Conservation (phyloP, 1,140 invertebrate species). For the Drosophila repleta region DNA sequence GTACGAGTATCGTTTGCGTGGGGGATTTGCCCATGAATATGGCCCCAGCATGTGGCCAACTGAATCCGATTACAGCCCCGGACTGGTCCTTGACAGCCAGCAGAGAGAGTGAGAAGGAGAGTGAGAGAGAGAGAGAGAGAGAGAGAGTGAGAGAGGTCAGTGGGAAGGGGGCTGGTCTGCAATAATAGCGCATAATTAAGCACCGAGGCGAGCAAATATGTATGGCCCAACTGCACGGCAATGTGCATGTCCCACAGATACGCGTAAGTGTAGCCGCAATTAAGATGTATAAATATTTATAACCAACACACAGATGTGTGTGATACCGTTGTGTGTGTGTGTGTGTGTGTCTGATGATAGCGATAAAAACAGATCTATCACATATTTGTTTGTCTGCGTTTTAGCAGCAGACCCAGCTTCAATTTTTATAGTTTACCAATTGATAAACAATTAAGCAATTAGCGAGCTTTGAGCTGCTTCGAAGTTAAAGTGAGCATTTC, state of each 20-base stretch:
- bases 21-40: constrained; percentile 1
- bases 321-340: neutral
- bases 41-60: constrained; percentile 29
- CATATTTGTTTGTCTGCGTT: neutral
- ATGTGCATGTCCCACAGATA: constrained; percentile 19
- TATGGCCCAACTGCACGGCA: constrained; percentile 16
- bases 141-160: too few relatives aligned
- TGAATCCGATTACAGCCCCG: constrained; percentile 27
- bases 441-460: constrained; percentile 1
- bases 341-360: neutral
- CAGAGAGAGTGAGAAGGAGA: neutral
- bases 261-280: constrained; percentile 10
- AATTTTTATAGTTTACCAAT: neutral
- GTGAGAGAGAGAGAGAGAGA: neutral
- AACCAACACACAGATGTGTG: neutral
- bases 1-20: constrained; percentile 29
- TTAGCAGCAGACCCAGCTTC: neutral
- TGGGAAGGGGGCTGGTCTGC: neutral
- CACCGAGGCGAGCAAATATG: neutral
- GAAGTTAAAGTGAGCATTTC: neutral
- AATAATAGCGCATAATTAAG: constrained; percentile 77
- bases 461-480: neutral
- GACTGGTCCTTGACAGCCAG: constrained; percentile 2
- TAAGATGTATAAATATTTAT: constrained; percentile 28
- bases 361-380: constrained; percentile 3